A percentile compares a stretch with the other conserved stretches of the same genome.
These are phyloP conservation scores for Pogonomyrmex barbatus DNA, from an alignment of 1,140 invertebrate genomes.

Conservation along the genomic window DNA sequence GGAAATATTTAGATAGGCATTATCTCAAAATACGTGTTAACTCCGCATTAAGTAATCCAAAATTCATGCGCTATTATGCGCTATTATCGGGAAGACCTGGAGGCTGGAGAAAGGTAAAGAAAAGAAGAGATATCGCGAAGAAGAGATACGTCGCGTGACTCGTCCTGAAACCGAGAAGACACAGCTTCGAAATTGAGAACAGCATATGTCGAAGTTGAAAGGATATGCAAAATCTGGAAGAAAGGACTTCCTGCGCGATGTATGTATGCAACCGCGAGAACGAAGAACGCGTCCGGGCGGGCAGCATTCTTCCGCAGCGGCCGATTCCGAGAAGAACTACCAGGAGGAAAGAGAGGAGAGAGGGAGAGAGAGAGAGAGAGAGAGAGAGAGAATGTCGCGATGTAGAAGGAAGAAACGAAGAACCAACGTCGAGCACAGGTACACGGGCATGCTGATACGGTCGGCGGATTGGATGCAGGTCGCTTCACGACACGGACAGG, in stretches of 20 bases:
- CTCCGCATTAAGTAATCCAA: background rate
- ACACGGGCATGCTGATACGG: constrained; percentile 28
- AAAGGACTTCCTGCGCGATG: constrained; percentile 49
- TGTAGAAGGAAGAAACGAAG: background rate
- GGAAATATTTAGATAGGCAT: background rate
- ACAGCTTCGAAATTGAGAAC: constrained; percentile 47
- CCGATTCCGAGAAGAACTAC: constrained; percentile 23
- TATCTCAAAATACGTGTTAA: background rate
- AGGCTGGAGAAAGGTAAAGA: background rate
- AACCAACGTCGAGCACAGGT: constrained; percentile 33
- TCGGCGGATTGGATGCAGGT: constrained; percentile 67
- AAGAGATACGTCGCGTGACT: constrained; percentile 43
- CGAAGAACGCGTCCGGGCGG: background rate
- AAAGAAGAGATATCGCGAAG: background rate
- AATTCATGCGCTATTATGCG: background rate
- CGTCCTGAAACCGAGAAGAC: background rate
- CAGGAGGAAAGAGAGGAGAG: background rate
- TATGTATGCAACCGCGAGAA: constrained; percentile 26
- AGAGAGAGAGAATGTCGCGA: background rate
- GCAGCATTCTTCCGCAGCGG: background rate
- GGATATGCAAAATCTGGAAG: constrained; percentile 64
- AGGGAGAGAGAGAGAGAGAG: background rate
- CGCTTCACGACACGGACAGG: constrained; percentile 72
- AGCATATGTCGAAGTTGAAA: constrained; percentile 55
- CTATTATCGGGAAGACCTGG: background rate